Base-by-base conservation (phyloP, 2,888 invertebrate genomes). In the Eurytoma californica region DNA sequence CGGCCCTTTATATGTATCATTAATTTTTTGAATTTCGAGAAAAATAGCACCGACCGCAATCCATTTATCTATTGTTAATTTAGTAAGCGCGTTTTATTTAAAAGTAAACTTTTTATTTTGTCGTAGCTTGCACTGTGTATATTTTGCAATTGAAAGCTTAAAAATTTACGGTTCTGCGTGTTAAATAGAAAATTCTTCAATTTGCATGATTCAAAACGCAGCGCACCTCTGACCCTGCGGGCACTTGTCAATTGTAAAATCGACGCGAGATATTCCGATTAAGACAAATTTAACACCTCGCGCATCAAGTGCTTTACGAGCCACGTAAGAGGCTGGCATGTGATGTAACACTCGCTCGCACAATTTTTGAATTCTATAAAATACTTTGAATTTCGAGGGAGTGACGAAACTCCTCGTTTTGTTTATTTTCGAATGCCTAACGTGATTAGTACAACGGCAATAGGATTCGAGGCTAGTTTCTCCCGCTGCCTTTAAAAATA, bases 141-240 rank as follows among this genome's bases (percentile, higher is more conserved):
- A 30, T 30, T 5, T 7, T 9, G 39, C 39, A 39, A 39, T 4
- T 39, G 9, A 39, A 39, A 39, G 7, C 9, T 9, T 13, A 12
- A 65, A 18, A 65, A 18, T 24, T n/a, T 65, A 65, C 39, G 47
- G 39, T 39, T 39, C 39, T n/a, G 58, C 49, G 49, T 58, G 49
- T 24, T 47, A 51, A 39, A 39, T 39, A 39, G n/a, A 30, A 65
- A 70, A 70, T 77, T 70, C 65, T 77, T 65, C 70, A 70, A 77
- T 82, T 79, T 80, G 82, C 75, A 81, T 81, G 81, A 39, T 80
- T 83, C 80, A 74, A 77, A 63, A 74, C 66, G 81, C 76, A 82
- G 82, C 82, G 82, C 81, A 84, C 82, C 82, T 83, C 58, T 74
- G 82, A 83, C 82, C 82, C 80, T 47, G 73, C 30, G 28, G 2